Conservation (phyloP, 2,113 vertebrate species). For the Actenoides lindsayi region DNA sequence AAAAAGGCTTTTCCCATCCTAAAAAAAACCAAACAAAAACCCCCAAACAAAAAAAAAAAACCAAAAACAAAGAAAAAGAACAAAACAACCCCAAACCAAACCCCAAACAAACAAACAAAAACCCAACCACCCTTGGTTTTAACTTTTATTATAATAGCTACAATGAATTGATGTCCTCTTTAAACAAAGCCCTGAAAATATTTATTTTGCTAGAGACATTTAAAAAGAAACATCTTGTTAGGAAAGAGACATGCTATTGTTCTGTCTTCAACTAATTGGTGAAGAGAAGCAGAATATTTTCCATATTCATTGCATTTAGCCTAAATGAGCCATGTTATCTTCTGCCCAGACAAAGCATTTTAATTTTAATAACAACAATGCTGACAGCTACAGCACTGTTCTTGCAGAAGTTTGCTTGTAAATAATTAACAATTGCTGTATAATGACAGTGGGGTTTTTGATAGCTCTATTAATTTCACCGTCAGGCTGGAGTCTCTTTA, state of each 20-base stretch:
- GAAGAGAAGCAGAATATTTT: conserved; percentile 29
- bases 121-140: neutral
- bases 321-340: conserved; percentile 52
- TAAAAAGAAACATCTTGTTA: conserved; percentile 9
- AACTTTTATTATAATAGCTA: neutral
- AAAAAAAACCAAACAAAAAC: neutral
- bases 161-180: neutral
- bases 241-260: conserved; percentile 42
- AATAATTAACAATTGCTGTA: conserved; percentile 64
- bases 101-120: neutral
- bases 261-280: neutral
- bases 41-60: neutral
- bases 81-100: too few relatives aligned
- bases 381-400: conserved; percentile 46
- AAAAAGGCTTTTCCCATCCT: neutral
- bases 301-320: conserved; percentile 45
- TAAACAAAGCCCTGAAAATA: conserved; percentile 14
- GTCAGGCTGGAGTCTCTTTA: conserved; percentile 36
- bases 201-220: conserved; percentile 13
- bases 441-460: neutral
- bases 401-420: conserved; percentile 56
- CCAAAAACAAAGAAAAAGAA: too few relatives aligned
- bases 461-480: conserved; percentile 58
- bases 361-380: conserved; percentile 40
- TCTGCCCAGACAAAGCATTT: conserved; percentile 42